phyloP scores from a whole-genome alignment of 2,797 vertebrate genomes.

The Tarsius wallacei region DNA sequence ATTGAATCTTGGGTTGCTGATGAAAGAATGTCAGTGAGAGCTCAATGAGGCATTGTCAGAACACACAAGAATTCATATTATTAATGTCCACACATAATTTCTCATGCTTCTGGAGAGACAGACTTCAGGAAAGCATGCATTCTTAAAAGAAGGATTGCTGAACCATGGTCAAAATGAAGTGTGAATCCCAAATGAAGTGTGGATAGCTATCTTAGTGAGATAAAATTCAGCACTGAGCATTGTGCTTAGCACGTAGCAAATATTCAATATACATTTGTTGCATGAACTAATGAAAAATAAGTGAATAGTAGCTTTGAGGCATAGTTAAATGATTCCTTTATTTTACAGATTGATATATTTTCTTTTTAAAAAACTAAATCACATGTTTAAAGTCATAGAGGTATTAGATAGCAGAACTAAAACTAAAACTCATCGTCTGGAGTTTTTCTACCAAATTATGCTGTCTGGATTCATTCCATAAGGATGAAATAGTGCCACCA shows the following conservation, averaged over 20 bases:
- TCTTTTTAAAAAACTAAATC: neutral
- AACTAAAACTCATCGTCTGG: conserved; percentile 36
- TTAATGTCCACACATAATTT: neutral
- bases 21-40: neutral
- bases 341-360: too few relatives aligned
- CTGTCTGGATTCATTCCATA: neutral
- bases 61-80: neutral
- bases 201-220: neutral
- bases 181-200: neutral
- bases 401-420: conserved; percentile 24
- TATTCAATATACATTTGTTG: neutral
- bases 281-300: too few relatives aligned
- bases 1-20: neutral
- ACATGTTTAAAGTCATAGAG: neutral
- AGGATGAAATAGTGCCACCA: too few relatives aligned
- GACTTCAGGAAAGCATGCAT: neutral
- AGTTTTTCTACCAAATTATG: neutral
- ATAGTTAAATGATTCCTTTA: too few relatives aligned
- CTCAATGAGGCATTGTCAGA: neutral
- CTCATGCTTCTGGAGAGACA: neutral
- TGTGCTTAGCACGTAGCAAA: neutral
- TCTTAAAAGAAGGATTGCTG: neutral
- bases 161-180: neutral
- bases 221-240: neutral
- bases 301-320: too few relatives aligned